Base-by-base conservation (phyloP, 2,797 vertebrate genomes). In the Schizopygopsis malacanthus region DNA sequence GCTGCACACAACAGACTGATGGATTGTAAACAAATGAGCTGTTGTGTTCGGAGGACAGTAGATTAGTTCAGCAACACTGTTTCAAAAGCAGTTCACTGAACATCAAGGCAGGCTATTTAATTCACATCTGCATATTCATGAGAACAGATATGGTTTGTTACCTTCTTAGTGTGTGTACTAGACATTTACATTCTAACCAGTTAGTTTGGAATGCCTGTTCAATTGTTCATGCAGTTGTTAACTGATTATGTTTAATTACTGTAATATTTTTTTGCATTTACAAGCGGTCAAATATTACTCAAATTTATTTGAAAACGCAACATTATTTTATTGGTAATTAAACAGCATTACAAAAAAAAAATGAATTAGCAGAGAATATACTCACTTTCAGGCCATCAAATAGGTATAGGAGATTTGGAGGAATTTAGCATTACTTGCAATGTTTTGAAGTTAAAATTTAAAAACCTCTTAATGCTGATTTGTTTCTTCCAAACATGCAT, bases 71-170 rank as follows among this genome's bases (percentile, higher is more conserved):
- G 75, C 18, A 77, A 78, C 45, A 45, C 39, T 41, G n/a, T 56
- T 69, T 78, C 52, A 13, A 56, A 77, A 69, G n/a, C 20, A 76
- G 20, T 84, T 69, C 15, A 75, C 59, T 50, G 59, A 65, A 80
- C 76, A 83, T n/a, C 33, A 78, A n/a, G 65, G 56, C 28, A 37
- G 63, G 43, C 28, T 81, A 69, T 69, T 81, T 67, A 81, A 65
- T 67, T 81, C 8, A 52, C 82, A 83, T 83, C 45, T 76, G 82
- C 82, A 83, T 76, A 83, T 76, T 83, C 69, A 82, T 72, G 71
- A 65, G 41, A 50, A 50, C 54, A 82, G n/a, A 47, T 59, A 72
- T 63, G 37, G 41, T 63, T 59, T 73, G 28, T 75, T 83, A 71
- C 47, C 22, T 43, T 82, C 13, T 28, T 15, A 75, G 59, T 77